Base-by-base conservation (phyloP, 2,797 vertebrate species). In the Sebastes vulpes region DNA sequence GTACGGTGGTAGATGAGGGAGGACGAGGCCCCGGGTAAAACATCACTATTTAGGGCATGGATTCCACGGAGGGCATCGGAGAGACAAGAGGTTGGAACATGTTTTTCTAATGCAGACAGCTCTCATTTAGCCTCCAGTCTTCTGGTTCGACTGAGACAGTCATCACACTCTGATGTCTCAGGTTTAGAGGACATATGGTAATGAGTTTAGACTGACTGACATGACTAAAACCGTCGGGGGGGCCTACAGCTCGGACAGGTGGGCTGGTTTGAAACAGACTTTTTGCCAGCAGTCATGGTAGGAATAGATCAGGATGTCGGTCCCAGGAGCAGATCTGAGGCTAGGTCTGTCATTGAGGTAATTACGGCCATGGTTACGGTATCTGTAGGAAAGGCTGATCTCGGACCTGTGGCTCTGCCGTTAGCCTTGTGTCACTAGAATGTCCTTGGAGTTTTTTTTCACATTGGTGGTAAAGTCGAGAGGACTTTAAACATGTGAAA, bases 1-100 rank as follows among this genome's bases (percentile, higher is more conserved):
- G 71, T 85, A 71, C 65, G n/a, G 35, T 72, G 70, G 85, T 52
- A 77, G 71, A 73, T 71, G 75, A 90, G 83, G 68, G 75, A 89
- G 81, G 77, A 87, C 69, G 80, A 83, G 86, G 94, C 96, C 94
- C 89, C 92, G 93, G 95, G 95, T 96, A 95, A 94, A 95, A 96
- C 89, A 92, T 91, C 84, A 90, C 89, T 96, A 97, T 96, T 95
- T 96, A 96, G 96, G 96, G 93, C 96, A 96, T 81, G 91, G 90
- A 96, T 94, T 96, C 96, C 96, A 93, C 84, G 70, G 95, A 96
- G 96, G 92, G 92, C 92, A 89, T 81, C 66, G 69, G 83, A 91
- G 92, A 95, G 93, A 92, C 91, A 92, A 94, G 93, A 95, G 94
- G 94, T 92, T 92, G 94, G 90, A 95, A 92, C 93, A 88, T 84